phyloP scores from a whole-genome alignment of 2,113 vertebrate species.

The Amblyornis subalaris region DNA sequence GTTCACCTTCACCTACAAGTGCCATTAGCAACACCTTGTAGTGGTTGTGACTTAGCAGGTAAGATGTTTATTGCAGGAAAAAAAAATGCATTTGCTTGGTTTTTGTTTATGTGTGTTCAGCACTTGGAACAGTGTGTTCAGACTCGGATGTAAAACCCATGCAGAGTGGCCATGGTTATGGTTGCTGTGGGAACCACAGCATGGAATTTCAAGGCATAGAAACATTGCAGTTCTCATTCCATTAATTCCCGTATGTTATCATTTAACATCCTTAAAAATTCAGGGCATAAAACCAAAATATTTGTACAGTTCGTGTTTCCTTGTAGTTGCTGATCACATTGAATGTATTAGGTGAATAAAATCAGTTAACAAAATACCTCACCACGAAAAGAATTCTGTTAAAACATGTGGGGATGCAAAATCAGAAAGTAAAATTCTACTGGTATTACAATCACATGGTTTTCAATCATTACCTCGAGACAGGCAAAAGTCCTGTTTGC shows the following conservation, averaged over 20 bases:
- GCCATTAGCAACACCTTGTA: neutral
- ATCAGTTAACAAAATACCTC: neutral
- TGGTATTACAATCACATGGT: accelerated
- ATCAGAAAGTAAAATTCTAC: neutral
- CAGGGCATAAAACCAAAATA: neutral
- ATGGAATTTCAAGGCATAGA: neutral
- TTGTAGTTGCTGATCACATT: neutral
- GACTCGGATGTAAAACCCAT: neutral
- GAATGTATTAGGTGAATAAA: neutral
- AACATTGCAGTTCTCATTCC: neutral
- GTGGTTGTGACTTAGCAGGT: neutral
- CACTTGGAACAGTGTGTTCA: neutral
- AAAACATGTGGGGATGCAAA: neutral
- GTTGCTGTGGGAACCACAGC: constrained; percentile 40
- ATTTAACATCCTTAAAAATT: neutral
- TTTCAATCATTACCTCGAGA: neutral
- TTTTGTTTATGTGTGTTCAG: neutral
- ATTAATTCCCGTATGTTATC: neutral
- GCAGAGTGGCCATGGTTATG: neutral
- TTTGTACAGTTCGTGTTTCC: neutral
- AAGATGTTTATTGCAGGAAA: neutral
- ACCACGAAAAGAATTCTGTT: neutral
- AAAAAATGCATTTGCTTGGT: neutral
- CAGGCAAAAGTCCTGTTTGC: neutral
- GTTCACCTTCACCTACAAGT: neutral